Evolutionary conservation across 2,888 invertebrate species (phyloP).

Genomic region (Leptodirus hochenwartii): DNA sequence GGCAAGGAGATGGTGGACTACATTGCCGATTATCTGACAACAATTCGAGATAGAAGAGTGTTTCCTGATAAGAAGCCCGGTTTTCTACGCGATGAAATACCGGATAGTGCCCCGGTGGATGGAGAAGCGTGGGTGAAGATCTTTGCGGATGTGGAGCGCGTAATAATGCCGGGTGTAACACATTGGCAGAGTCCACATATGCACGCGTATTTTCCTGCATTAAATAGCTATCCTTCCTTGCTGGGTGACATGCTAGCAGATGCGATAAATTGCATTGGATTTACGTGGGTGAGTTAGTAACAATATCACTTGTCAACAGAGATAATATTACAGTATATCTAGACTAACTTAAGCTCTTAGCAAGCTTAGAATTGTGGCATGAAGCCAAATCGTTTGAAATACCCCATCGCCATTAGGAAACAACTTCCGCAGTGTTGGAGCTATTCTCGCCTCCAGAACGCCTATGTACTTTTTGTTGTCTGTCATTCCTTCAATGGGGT

Average conservation of each 20-base stretch:
- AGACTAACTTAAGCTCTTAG: conserved; percentile 1
- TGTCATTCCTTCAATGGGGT: too few relatives aligned
- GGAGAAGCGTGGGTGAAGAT: conserved; percentile 87
- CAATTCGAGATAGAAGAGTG: conserved; percentile 74
- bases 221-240: conserved; percentile 85
- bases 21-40: conserved; percentile 90
- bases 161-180: conserved; percentile 95
- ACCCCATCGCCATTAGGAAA: too few relatives aligned
- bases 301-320: not conserved
- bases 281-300: conserved; percentile 96
- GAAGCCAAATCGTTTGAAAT: not conserved
- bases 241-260: conserved; percentile 93
- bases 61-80: conserved; percentile 92
- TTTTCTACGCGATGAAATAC: conserved; percentile 73
- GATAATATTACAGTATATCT: conserved; percentile 7
- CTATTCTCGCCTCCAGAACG: too few relatives aligned
- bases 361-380: not conserved
- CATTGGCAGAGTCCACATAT: conserved; percentile 96
- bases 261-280: conserved; percentile 84
- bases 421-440: too few relatives aligned
- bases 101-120: conserved; percentile 66
- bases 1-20: conserved; percentile 98
- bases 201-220: conserved; percentile 95
- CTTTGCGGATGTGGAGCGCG: conserved; percentile 77
- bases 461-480: too few relatives aligned